These are phyloP conservation scores for Calliscelio sp. DNA, from an alignment of 2,888 invertebrate genomes.

Conservation along the genomic window DNA sequence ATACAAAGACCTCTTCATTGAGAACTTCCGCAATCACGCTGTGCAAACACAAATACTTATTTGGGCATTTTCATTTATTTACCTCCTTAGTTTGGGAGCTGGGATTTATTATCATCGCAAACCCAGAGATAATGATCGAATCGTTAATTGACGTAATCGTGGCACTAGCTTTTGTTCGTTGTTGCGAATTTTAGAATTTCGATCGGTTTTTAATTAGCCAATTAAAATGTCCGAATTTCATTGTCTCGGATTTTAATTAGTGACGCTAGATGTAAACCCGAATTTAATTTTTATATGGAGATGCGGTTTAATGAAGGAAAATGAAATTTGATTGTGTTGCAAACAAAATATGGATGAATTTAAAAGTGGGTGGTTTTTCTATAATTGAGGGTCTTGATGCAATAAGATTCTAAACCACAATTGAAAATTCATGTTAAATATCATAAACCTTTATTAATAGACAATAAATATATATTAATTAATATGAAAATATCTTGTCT, in stretches of 20 bases:
- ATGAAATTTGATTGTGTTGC: no score
- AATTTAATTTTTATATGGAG: no score
- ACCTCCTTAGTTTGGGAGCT: conserved; percentile 12
- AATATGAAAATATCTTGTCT: no score
- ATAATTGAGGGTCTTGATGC: no score
- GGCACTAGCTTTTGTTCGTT: neutral
- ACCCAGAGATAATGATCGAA: conserved; percentile 1
- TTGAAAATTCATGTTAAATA: no score
- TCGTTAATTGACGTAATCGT: conserved; percentile 50
- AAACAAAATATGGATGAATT: no score
- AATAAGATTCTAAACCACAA: no score
- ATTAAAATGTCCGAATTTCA: conserved; percentile 34
- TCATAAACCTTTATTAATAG: no score
- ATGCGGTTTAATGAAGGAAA: no score
- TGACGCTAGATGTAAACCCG: no score
- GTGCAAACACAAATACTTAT: conserved; percentile 63
- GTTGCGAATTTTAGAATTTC: conserved; percentile 1
- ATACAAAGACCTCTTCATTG: conserved; percentile 35
- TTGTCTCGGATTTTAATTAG: conserved; percentile 33
- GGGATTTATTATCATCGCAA: conserved; percentile 23
- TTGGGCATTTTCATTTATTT: conserved; percentile 57
- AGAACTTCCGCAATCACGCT: conserved; percentile 60
- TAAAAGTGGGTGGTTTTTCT: no score
- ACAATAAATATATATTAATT: no score
- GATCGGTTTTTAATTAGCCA: conserved; percentile 34